These are phyloP conservation scores for Erannis defoliaria DNA, from an alignment of 2,888 invertebrate genomes.

Conservation along the genomic window DNA sequence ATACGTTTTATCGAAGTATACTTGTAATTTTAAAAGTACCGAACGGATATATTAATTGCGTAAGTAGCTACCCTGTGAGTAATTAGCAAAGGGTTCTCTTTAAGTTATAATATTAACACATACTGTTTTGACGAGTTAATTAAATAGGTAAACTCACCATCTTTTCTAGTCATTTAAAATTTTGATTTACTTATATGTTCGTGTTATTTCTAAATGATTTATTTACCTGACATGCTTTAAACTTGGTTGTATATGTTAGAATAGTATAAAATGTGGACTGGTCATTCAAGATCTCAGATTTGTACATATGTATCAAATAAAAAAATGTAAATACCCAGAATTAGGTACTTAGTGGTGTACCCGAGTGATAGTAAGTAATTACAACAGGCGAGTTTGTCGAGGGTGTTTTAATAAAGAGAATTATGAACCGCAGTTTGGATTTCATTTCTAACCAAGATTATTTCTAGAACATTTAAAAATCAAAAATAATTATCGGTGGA, in stretches of 20 bases:
- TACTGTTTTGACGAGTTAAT: not conserved
- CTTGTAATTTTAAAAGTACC: slow-evolving; percentile 49
- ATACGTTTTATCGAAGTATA: slow-evolving; percentile 75
- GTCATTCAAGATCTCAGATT: slow-evolving; percentile 48
- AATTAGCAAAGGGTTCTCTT: slow-evolving; percentile 9
- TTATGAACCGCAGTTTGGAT: slow-evolving; percentile 61
- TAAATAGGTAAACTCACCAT: not conserved
- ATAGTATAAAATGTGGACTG: slow-evolving; percentile 45
- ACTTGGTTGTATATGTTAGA: slow-evolving; percentile 23
- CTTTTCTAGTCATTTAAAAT: slow-evolving; percentile 1
- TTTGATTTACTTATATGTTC: not conserved
- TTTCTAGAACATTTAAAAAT: no score
- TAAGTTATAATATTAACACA: not conserved
- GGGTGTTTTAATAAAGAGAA: slow-evolving; percentile 85
- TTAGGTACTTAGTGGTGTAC: slow-evolving; percentile 67
- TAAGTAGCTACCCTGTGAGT: slow-evolving; percentile 24
- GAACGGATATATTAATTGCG: slow-evolving; percentile 39
- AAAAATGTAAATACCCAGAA: slow-evolving; percentile 68
- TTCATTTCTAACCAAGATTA: slow-evolving; percentile 35
- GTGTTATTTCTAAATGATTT: not conserved
- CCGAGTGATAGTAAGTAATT: slow-evolving; percentile 70
- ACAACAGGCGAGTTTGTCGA: slow-evolving; percentile 72
- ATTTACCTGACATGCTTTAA: not conserved
- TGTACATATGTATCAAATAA: slow-evolving; percentile 68
- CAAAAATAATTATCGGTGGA: no score